These are phyloP conservation scores for Drosophila longiperda DNA, from an alignment of 2,888 invertebrate genomes.

Conservation along the genomic window DNA sequence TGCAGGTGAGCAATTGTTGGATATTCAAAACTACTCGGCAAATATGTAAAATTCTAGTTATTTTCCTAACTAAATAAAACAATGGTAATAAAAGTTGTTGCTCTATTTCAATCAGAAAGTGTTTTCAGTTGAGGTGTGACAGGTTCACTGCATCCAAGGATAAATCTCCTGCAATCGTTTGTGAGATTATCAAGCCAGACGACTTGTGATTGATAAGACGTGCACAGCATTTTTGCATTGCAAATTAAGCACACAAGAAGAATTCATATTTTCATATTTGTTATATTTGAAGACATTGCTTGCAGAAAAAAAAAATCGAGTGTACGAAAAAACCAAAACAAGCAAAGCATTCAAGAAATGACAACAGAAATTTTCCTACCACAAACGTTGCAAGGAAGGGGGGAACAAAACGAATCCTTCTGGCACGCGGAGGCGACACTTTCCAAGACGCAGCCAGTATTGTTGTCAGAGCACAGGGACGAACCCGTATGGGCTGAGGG, in stretches of 20 bases:
- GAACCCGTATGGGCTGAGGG: background rate
- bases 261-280: constrained; percentile 4
- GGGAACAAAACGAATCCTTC: constrained; percentile 54
- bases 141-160: background rate
- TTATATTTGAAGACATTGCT: constrained; percentile 31
- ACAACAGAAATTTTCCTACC: constrained; percentile 66
- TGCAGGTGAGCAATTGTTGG: constrained; percentile 18
- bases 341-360: constrained; percentile 73
- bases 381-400: constrained; percentile 4
- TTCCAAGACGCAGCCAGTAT: constrained; percentile 56
- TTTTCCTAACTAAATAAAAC: no score
- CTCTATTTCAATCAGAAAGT: background rate
- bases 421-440: constrained; percentile 78
- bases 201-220: constrained; percentile 19
- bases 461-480: constrained; percentile 29
- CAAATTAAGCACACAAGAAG: constrained; percentile 3
- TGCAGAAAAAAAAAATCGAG: constrained; percentile 37
- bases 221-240: constrained; percentile 13
- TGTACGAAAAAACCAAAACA: constrained; percentile 45
- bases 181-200: background rate
- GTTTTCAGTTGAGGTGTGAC: background rate
- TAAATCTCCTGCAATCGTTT: background rate
- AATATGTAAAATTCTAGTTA: background rate
- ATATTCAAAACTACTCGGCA: background rate
- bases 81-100: no score